phyloP scores from a whole-genome alignment of 2,888 invertebrate species.

The Lobophora halterata region DNA sequence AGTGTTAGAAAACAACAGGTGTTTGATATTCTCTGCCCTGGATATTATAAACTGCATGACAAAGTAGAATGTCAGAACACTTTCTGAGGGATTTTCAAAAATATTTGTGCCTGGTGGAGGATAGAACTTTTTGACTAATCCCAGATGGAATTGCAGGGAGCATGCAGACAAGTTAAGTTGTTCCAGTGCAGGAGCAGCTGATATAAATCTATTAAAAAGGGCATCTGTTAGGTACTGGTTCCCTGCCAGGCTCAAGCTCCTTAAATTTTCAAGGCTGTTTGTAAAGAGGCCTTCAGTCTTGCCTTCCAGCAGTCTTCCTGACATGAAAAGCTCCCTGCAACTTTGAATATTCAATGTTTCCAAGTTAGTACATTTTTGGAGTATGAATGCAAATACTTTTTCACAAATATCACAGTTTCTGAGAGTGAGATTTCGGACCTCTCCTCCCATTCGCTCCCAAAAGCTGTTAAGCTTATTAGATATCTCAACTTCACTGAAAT shows the following conservation, averaged over 20 bases:
- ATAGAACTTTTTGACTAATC: conserved; percentile 85
- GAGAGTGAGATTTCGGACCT: conserved; percentile 77
- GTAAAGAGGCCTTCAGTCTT: conserved; percentile 75
- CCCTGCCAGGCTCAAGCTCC: conserved; percentile 81
- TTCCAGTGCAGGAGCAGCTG: conserved; percentile 81
- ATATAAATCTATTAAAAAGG: conserved; percentile 84
- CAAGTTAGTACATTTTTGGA: conserved; percentile 80
- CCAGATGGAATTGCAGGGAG: conserved; percentile 86
- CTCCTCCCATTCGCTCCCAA: conserved; percentile 81
- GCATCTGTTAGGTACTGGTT: conserved; percentile 88
- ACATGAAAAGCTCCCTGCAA: conserved; percentile 87
- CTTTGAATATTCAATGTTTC: conserved; percentile 81
- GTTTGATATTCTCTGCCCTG: conserved; percentile 78
- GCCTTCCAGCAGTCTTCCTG: conserved; percentile 84
- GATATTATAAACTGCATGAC: conserved; percentile 79
- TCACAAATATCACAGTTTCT: conserved; percentile 83
- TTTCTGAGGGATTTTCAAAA: conserved; percentile 80
- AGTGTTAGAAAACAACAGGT: conserved; percentile 84
- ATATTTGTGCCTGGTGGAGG: conserved; percentile 66
- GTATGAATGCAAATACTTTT: conserved; percentile 81
- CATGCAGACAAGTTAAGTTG: conserved; percentile 84
- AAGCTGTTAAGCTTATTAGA: conserved; percentile 70
- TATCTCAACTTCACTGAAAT: conserved; percentile 80
- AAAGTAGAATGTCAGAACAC: conserved; percentile 86
- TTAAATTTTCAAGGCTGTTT: conserved; percentile 74